These are phyloP conservation scores for Chloroceryle aenea DNA, from an alignment of 2,113 vertebrate species.

Conservation along the genomic window DNA sequence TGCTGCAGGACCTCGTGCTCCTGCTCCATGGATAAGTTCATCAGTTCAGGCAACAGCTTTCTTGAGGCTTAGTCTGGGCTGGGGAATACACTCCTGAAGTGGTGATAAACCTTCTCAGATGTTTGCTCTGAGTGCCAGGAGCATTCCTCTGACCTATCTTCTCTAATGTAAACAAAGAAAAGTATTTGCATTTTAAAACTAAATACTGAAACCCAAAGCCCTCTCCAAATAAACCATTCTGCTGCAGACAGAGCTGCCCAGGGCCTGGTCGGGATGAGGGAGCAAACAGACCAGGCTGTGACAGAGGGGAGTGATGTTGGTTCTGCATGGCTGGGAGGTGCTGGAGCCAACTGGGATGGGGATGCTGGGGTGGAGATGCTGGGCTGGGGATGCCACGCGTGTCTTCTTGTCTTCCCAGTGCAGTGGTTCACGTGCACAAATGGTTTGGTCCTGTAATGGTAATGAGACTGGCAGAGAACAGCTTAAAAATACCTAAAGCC, in stretches of 20 bases:
- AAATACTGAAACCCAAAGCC: not conserved
- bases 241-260: not conserved
- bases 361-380: not conserved
- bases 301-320: not conserved
- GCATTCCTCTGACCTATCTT: not conserved
- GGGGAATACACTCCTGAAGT: not conserved
- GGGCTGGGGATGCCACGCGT: not conserved
- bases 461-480: not conserved
- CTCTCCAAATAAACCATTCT: not conserved
- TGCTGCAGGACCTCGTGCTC: not conserved
- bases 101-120: not conserved
- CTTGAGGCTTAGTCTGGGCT: not conserved
- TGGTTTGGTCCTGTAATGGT: not conserved
- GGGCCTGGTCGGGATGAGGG: not conserved
- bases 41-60: not conserved
- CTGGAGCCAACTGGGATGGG: not conserved
- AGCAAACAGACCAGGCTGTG: not conserved
- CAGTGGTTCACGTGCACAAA: not conserved
- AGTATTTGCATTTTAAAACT: not conserved
- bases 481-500: not conserved
- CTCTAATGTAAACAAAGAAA: not conserved
- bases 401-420: not conserved
- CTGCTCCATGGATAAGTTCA: not conserved
- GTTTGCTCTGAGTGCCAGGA: not conserved
- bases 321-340: not conserved